phyloP scores from a whole-genome alignment of 2,113 vertebrate species.

The Furnarius figulus region DNA sequence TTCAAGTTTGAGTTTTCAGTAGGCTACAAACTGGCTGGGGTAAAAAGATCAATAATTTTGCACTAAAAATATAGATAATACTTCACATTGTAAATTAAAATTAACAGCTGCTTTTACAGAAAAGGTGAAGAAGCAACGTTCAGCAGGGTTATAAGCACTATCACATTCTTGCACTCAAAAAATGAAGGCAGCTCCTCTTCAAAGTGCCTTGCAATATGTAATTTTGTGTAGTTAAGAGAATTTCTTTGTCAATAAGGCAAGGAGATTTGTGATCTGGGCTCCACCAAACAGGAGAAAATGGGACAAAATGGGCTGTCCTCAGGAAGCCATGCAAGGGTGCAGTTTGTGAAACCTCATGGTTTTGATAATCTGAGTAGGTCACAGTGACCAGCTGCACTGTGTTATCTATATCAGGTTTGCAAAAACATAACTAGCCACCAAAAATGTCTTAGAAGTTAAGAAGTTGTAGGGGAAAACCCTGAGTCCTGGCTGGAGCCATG shows the following conservation, averaged over 20 bases:
- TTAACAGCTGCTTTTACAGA: not conserved
- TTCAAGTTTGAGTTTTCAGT: not conserved
- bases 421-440: not conserved
- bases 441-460: not conserved
- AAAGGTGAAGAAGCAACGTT: not conserved
- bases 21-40: not conserved
- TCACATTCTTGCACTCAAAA: not conserved
- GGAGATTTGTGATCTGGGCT: fast-evolving
- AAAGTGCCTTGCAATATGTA: not conserved
- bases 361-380: not conserved
- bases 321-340: not conserved
- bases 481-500: not conserved
- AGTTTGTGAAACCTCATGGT: not conserved
- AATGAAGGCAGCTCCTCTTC: not conserved
- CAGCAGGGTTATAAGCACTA: not conserved
- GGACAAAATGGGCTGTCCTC: not conserved
- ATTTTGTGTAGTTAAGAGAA: not conserved
- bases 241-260: not conserved
- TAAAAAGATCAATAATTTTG: not conserved
- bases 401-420: not conserved
- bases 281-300: not conserved
- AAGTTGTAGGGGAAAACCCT: not conserved
- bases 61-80: not conserved
- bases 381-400: not conserved
- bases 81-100: not conserved